These are phyloP conservation scores for Phania funesta DNA, from an alignment of 2,888 invertebrate species.

Conservation along the genomic window DNA sequence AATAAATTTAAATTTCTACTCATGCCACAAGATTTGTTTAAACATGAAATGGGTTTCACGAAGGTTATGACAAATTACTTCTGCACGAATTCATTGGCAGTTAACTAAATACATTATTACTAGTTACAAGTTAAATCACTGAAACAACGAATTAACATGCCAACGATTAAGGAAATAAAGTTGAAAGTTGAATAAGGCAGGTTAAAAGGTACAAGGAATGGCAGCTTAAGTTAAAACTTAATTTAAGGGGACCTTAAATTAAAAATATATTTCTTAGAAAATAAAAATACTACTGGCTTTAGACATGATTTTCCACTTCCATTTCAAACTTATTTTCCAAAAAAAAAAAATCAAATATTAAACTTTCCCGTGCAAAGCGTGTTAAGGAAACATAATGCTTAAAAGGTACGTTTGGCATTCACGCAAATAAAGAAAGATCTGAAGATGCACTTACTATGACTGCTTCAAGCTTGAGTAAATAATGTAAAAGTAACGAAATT, in stretches of 20 bases:
- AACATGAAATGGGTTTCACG: neutral
- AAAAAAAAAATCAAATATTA: too few species aligned
- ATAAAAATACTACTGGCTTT: too few species aligned
- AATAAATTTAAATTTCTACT: slow-evolving; percentile 7
- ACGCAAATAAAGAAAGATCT: neutral
- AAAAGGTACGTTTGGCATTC: neutral
- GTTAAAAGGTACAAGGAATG: neutral
- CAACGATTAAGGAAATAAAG: neutral
- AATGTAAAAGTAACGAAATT: slow-evolving; percentile 3
- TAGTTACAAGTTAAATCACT: neutral
- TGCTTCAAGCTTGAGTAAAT: slow-evolving; percentile 5
- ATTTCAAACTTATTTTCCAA: too few species aligned
- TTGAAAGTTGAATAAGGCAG: neutral
- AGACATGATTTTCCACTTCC: too few species aligned
- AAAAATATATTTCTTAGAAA: too few species aligned
- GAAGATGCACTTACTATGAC: slow-evolving; percentile 15
- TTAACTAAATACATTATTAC: neutral
- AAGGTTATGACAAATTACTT: slow-evolving; percentile 27
- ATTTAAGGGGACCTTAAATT: too few species aligned
- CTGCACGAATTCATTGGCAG: slow-evolving; percentile 36
- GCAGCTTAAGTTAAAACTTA: too few species aligned
- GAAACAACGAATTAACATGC: neutral
- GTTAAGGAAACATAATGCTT: neutral
- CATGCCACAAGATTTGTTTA: neutral
- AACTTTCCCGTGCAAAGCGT: neutral